Base-by-base conservation (phyloP, 2,113 vertebrate genomes). In the Stegostoma tigrinum region DNA sequence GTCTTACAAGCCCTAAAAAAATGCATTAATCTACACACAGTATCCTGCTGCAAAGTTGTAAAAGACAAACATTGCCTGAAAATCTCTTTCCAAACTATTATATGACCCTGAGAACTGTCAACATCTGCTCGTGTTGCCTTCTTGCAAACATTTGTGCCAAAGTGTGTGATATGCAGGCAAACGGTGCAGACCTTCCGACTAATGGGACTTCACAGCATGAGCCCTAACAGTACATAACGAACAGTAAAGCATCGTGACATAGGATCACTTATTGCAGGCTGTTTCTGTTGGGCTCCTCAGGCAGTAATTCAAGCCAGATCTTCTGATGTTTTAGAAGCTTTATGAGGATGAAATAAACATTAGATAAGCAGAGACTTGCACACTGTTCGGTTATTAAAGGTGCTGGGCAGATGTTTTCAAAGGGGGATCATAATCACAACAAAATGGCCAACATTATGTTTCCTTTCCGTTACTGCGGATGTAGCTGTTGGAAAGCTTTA, bases 291-390 rank as follows among this genome's bases (percentile, higher is more conserved):
- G 27, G 42, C 68, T 95, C 45, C 38, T 52, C 7, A 24, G 67
- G 94, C 67, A 48, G 67, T 95, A 95, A 95, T 95, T 95, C 67
- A 95, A 72, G 94, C 94, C 94, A 95, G 94, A 75, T 52, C 68
- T 15, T 70, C 42, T 12, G 27, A 70, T 95, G 94, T 48, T 72
- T 70, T 72, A 48, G 66, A 95, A 95, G 68, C 38, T 90, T 61
- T 90, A 30, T 23, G 68, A 95, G 42, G 67, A 72, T 72, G 45
- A 95, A 95, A 95, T 95, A 30, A 95, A 52, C 34, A 93, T 93
- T 72, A 72, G 68, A 95, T 95, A 52, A 72, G 94, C 45, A 34
- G 3, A 38, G 91, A 24, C 19, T 67, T 94, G 64, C 91, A 68
- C n/a, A 72, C 27, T 24, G 21, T 72, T 72, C 12, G 42, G 45